Percentiles rank a stretch among this genome's conserved stretches.
phyloP scores from a whole-genome alignment of 2,113 vertebrate genomes.

The Piaya cayana region DNA sequence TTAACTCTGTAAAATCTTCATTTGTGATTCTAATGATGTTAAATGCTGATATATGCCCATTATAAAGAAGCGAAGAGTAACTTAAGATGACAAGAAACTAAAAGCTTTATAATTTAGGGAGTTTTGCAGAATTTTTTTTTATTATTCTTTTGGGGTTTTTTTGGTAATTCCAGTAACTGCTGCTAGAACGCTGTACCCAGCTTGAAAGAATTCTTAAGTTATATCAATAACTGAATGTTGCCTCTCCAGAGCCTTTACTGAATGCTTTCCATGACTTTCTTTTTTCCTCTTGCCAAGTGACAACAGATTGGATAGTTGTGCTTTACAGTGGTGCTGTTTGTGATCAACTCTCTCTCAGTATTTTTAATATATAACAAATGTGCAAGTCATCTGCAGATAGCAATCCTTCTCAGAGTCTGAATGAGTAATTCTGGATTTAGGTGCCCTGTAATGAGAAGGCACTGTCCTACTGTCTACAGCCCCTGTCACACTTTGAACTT shows the following conservation, averaged over 20 bases:
- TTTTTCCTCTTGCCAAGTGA: rapidly evolving
- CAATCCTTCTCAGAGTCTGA: not conserved
- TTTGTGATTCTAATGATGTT: not conserved
- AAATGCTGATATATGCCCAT: not conserved
- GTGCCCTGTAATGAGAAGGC: not conserved
- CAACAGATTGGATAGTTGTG: not conserved
- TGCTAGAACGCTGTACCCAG: not conserved
- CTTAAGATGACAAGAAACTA: not conserved
- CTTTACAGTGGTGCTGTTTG: not conserved
- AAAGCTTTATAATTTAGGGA: not conserved
- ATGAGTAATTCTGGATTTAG: not conserved
- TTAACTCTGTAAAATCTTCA: not conserved
- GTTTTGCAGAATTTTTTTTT: not conserved
- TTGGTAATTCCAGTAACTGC: not conserved
- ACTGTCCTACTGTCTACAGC: not conserved
- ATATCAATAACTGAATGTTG: not conserved
- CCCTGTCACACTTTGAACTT: not conserved
- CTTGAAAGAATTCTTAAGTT: not conserved
- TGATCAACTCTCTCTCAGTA: not conserved
- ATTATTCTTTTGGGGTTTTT: not conserved
- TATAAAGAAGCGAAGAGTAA: not conserved
- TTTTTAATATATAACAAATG: not conserved
- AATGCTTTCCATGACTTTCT: not conserved
- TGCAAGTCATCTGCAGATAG: not conserved
- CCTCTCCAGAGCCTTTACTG: not conserved